A percentile compares a stretch with the other conserved stretches of the same genome.
Evolutionary conservation across 1,140 invertebrate species (phyloP).

Genomic region (Leptinotarsa undecemlineata): DNA sequence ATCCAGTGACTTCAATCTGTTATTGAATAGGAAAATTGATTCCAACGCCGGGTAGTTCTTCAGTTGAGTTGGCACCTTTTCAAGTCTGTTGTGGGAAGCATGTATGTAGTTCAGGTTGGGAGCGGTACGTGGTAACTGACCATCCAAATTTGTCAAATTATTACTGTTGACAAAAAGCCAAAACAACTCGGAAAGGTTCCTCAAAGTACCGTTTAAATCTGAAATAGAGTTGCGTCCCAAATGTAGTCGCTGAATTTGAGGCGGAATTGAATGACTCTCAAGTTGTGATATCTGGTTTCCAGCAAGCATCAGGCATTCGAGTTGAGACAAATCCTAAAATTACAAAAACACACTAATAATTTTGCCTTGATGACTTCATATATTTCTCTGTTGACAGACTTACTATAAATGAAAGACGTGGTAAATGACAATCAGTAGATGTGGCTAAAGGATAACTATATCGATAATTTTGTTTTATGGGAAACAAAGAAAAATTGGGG

Average conservation of each 20-base stretch:
- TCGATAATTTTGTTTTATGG: too few relatives aligned
- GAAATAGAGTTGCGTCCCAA: constrained; percentile 72
- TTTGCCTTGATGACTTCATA: too few relatives aligned
- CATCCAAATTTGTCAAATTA: constrained; percentile 71
- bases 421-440: too few relatives aligned
- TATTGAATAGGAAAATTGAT: constrained; percentile 70
- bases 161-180: constrained; percentile 80
- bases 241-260: constrained; percentile 68
- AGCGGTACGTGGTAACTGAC: constrained; percentile 70
- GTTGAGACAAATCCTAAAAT: constrained; percentile 67
- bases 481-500: too few relatives aligned
- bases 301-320: constrained; percentile 70
- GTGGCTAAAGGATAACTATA: too few relatives aligned
- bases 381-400: too few relatives aligned
- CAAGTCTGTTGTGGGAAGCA: constrained; percentile 71
- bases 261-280: constrained; percentile 53
- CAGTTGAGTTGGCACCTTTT: constrained; percentile 70
- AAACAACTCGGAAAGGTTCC: constrained; percentile 68
- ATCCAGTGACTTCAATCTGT: constrained; percentile 69
- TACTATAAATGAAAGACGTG: too few relatives aligned
- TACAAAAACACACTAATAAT: neutral
- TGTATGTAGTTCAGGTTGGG: constrained; percentile 70
- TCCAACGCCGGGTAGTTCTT: constrained; percentile 67
- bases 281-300: constrained; percentile 66
- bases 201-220: constrained; percentile 72